Percentiles rank a stretch among this genome's conserved stretches.
phyloP scores from a whole-genome alignment of 2,888 invertebrate genomes.

The Eristalis arbustorum region DNA sequence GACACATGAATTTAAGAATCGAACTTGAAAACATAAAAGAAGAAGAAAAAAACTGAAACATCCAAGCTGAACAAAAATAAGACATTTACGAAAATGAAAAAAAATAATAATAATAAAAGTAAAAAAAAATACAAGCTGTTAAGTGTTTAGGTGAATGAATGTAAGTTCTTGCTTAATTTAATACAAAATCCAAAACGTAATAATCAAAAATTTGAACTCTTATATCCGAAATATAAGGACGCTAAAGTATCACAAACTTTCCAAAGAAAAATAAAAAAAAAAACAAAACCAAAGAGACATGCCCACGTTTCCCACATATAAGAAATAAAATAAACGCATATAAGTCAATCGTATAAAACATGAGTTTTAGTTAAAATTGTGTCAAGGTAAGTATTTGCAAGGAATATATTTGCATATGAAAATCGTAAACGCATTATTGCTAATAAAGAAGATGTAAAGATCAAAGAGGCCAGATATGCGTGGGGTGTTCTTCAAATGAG shows the following conservation, averaged over 20 bases:
- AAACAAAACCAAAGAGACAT: slow-evolving; percentile 21
- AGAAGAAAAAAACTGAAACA: slow-evolving; percentile 14
- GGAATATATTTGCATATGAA: too few relatives aligned
- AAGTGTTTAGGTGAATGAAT: slow-evolving; percentile 15
- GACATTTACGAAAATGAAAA: slow-evolving; percentile 14
- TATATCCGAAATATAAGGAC: slow-evolving; percentile 56
- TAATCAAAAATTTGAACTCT: slow-evolving; percentile 25
- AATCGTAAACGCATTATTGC: too few relatives aligned
- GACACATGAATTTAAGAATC: slow-evolving; percentile 20
- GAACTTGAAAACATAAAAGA: neutral
- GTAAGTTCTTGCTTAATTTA: slow-evolving; percentile 50
- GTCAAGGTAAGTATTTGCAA: too few relatives aligned
- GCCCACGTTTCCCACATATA: slow-evolving; percentile 52
- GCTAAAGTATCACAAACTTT: slow-evolving; percentile 33
- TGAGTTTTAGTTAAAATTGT: neutral
- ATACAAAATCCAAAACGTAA: slow-evolving; percentile 45
- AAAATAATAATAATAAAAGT: neutral
- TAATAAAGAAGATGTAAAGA: too few relatives aligned
- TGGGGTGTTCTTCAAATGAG: too few relatives aligned
- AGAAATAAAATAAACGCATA: slow-evolving; percentile 63
- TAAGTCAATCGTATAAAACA: slow-evolving; percentile 15
- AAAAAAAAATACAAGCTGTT: neutral
- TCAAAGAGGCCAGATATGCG: too few relatives aligned
- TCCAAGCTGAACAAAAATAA: slow-evolving; percentile 17
- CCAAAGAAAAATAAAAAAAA: slow-evolving; percentile 25